Conservation (phyloP, 2,113 vertebrate species). For the Mustela lutreola region DNA sequence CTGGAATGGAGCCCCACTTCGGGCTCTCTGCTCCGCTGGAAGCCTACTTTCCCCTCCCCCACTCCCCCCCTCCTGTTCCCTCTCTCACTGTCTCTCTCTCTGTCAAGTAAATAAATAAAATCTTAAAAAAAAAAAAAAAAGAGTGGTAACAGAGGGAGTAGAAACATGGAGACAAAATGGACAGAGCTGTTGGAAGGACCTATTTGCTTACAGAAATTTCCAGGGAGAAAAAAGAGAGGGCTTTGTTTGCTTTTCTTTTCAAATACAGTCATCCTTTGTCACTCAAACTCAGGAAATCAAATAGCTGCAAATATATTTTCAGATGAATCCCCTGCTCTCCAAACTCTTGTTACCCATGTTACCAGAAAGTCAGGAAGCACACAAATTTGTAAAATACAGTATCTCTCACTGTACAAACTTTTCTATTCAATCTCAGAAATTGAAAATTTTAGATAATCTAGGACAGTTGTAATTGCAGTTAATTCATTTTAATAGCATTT, state of each 20-base stretch:
- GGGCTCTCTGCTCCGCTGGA: too few relatives aligned
- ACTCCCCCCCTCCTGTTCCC: too few relatives aligned
- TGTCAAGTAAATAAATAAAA: too few relatives aligned
- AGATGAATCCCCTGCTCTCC: background rate
- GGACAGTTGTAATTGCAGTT: background rate
- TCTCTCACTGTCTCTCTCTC: too few relatives aligned
- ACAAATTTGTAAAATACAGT: background rate
- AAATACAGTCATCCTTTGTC: slow-evolving; percentile 53
- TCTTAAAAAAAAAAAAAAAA: background rate
- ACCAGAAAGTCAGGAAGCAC: slow-evolving; percentile 27
- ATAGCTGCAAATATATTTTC: slow-evolving; percentile 48
- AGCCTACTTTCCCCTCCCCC: too few relatives aligned
- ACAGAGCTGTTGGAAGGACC: background rate
- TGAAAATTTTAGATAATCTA: slow-evolving; percentile 55
- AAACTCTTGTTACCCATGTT: background rate
- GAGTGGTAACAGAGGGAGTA: background rate
- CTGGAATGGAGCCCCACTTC: too few relatives aligned
- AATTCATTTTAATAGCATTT: slow-evolving; percentile 25
- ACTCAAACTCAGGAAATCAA: slow-evolving; percentile 49
- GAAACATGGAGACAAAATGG: background rate
- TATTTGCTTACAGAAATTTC: slow-evolving; percentile 34
- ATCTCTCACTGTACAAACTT: slow-evolving; percentile 10
- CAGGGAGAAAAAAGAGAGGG: background rate
- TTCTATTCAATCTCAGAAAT: slow-evolving; percentile 30
- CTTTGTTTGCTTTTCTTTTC: slow-evolving; percentile 58